Conservation (phyloP, 2,113 vertebrate species). For the Cariama cristata region DNA sequence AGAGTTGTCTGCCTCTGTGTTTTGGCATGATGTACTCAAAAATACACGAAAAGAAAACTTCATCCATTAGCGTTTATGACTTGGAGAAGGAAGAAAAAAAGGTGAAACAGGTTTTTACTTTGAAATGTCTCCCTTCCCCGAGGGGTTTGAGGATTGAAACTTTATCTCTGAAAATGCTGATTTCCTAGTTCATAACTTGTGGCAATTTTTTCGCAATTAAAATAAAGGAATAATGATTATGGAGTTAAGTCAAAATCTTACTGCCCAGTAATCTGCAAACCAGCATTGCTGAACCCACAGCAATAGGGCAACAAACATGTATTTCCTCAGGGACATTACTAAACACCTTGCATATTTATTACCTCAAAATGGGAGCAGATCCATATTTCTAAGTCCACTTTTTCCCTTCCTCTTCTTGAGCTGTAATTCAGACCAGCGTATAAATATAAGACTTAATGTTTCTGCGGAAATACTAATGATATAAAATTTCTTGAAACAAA, state of each 20-base stretch:
- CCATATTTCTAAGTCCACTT: conserved; percentile 47
- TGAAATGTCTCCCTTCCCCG: neutral
- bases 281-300: neutral
- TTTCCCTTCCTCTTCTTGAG: conserved; percentile 45
- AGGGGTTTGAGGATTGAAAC: neutral
- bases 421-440: conserved; percentile 47
- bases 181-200: conserved; percentile 8
- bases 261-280: conserved; percentile 27
- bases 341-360: conserved; percentile 45
- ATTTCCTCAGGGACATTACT: conserved; percentile 56
- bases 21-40: neutral
- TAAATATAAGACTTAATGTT: conserved; percentile 66
- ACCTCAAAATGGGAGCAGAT: conserved; percentile 1
- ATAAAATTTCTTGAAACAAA: conserved; percentile 32
- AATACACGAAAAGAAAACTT: neutral
- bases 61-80: neutral
- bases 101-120: neutral
- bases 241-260: neutral
- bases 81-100: neutral
- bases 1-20: neutral
- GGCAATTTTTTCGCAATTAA: conserved; percentile 35
- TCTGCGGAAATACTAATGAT: conserved; percentile 22
- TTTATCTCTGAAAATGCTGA: conserved; percentile 22
- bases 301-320: conserved; percentile 22
- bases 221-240: conserved; percentile 33